Percentiles rank a stretch among this genome's conserved stretches.
These are phyloP conservation scores for Ursus arctos DNA, from an alignment of 2,113 vertebrate genomes.

Conservation along the genomic window DNA sequence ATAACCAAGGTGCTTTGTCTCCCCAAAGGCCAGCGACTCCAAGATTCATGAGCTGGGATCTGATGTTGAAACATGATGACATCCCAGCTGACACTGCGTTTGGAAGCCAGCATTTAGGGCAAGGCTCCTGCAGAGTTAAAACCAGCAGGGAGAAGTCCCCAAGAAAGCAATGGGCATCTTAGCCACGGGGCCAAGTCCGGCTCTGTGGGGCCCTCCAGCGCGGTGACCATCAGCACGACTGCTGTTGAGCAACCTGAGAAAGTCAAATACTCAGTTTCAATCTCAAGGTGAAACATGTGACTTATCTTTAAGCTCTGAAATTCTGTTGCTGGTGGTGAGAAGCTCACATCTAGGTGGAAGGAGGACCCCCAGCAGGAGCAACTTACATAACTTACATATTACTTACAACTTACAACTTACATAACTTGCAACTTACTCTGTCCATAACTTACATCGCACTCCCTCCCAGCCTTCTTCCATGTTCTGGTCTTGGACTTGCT, in stretches of 20 bases:
- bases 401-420: too few relatives aligned
- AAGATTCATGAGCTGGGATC: not conserved
- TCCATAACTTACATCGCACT: too few relatives aligned
- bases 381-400: too few relatives aligned
- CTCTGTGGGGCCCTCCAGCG: not conserved
- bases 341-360: not conserved
- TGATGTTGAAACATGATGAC: fast-evolving
- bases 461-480: too few relatives aligned
- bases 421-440: too few relatives aligned
- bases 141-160: not conserved
- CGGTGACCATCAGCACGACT: not conserved
- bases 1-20: not conserved
- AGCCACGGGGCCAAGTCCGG: not conserved
- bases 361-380: not conserved
- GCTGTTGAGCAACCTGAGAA: not conserved
- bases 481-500: not conserved
- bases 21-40: not conserved
- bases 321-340: not conserved
- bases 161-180: fast-evolving
- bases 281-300: not conserved
- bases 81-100: fast-evolving
- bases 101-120: not conserved
- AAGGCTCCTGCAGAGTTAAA: not conserved
- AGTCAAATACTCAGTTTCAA: not conserved
- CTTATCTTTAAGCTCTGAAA: not conserved